Evolutionary conservation across 2,888 invertebrate genomes (phyloP), one percentile per base, ranked within the genome.

Genomic region (Nomada fabriciana): DNA sequence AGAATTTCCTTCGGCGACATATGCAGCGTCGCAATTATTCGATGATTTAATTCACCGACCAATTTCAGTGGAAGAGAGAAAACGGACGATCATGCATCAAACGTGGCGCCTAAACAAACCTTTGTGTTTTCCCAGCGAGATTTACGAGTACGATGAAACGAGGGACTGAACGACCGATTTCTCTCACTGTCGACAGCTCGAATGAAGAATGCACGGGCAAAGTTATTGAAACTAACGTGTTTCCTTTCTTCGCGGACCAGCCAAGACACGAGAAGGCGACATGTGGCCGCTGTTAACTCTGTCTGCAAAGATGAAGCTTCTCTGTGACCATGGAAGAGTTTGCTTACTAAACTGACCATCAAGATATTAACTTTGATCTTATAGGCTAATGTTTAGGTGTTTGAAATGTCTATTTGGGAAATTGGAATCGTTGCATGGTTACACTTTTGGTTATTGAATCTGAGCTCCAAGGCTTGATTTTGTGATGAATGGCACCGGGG

Each of bases 111-210:
- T 61, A 87, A 87, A 83, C 72, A 87, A 87, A 85, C 77, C 68
- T 65, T 69, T 63, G 55, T 82, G 83, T 82, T 87, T 85, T 83
- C 60, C 29, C 20, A 57, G 57, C 43, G 47, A 25, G 69, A 87
- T 87, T 87, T 85, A 85, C 70, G 85, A 61, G 60, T 25, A 64
- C 67, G 69, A 76, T 59, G 84, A 85, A 81, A 85, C 23, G 74
- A 25, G 59, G 52, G 50, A 23, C 25, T 68, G 73, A 61, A 59
- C 69, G 53, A 60, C 47, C 80, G 57, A 68, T 82, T 74, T 63
- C 76, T 82, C 72, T 78, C 76, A 29, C 43, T 23, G 82, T 76
- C 75, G 73, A 74, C 76, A 36, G 73, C 25, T 36, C 29, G 36
- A 55, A 60, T 47, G 72, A 83, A 61, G 59, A 76, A 79, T 53